Base-by-base conservation (phyloP, 1,140 invertebrate species). In the Apocrypta bakeri region DNA sequence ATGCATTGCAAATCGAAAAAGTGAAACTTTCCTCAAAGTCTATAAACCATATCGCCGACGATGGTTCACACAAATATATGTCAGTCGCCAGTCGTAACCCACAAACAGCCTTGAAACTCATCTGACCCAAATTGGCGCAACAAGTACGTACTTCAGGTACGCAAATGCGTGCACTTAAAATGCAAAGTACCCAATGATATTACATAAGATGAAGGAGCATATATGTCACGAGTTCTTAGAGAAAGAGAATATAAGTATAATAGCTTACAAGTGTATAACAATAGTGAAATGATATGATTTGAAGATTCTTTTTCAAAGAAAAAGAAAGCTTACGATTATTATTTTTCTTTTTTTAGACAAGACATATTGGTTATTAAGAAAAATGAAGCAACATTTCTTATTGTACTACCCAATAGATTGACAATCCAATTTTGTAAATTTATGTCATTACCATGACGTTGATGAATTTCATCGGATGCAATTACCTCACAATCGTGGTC, bases 41-140 rank as follows among this genome's bases (percentile, higher is more conserved):
- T 21, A 56, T 56, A 56, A 56, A 56, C 17, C 3, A 56, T 56
- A 37, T 76, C 31, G 2, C 64, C 17, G 12, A 37, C 24, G 24
- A 78, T 27, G 64, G 64, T 21, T 42, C 1, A 4, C n/a, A 3
- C 61, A 2, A 78, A 78, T 37, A 64, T 25, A 11, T 74, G 64
- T 1, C 12, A 31, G 42, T 78, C 33, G 2, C 48, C 48, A 21
- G n/a, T 56, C 21, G 17, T 29, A 33, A n/a, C 27, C 21, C 72
- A 82, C 8, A 12, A 25, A 66, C 74, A 82, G 33, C 81, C 73
- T 78, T 76, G 64, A 82, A 82, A 71, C 71, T 71, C 29, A 37
- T 66, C 1, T 71, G 81, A 48, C 81, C 64, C 40, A 63, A 56
- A 77, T 81, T 21, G 4, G 24, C 24, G 25, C 72, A 48, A 31